Conservation (phyloP, 1,140 invertebrate genomes). For the Tenebrio molitor region DNA sequence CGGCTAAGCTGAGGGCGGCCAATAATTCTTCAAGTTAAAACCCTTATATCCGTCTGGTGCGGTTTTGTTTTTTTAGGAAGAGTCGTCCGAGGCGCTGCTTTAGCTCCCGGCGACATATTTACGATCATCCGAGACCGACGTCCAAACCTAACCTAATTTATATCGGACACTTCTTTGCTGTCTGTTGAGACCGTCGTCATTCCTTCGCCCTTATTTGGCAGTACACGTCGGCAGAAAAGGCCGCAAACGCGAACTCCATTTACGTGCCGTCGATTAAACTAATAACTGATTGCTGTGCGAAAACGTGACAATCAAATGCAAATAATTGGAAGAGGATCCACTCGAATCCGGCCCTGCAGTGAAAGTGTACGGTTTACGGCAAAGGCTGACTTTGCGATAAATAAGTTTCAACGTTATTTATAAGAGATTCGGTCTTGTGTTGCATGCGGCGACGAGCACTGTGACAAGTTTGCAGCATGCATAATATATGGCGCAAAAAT, state of each 20-base stretch:
- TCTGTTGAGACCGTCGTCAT: constrained; percentile 46
- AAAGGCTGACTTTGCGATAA: constrained; percentile 8
- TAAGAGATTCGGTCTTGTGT: neutral
- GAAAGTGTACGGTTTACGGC: constrained; percentile 22
- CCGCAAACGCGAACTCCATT: constrained; percentile 40
- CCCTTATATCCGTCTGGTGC: constrained; percentile 50
- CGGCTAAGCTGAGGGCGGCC: neutral
- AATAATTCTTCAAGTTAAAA: constrained; percentile 55
- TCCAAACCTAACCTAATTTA: constrained; percentile 57
- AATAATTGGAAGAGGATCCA: neutral
- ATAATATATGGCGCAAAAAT: constrained; percentile 27
- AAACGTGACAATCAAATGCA: constrained; percentile 17
- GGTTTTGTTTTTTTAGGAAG: constrained; percentile 48
- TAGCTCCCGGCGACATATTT: constrained; percentile 57
- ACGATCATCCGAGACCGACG: constrained; percentile 54
- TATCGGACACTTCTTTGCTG: constrained; percentile 54
- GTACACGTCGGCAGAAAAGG: constrained; percentile 47
- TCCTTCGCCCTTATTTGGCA: constrained; percentile 54
- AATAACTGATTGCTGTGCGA: constrained; percentile 37
- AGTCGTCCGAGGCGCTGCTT: constrained; percentile 50
- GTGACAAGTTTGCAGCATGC: constrained; percentile 13
- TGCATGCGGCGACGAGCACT: constrained; percentile 19
- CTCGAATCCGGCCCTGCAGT: neutral
- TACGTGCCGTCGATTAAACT: constrained; percentile 40
- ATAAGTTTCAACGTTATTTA: neutral